Base-by-base conservation (phyloP, 2,113 vertebrate genomes). In the Asarcornis scutulata region DNA sequence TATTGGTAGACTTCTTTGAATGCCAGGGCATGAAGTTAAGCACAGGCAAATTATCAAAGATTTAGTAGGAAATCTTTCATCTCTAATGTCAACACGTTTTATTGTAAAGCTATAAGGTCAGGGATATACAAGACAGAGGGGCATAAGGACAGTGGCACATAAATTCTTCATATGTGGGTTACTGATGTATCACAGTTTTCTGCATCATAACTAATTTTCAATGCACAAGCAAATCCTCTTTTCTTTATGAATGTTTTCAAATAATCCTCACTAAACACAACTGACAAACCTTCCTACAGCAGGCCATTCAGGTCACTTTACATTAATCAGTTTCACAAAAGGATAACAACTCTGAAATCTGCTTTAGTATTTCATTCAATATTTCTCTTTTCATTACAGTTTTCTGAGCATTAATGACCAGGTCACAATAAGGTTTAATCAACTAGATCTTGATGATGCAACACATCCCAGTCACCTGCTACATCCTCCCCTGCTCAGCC, bases 281-380 rank as follows among this genome's bases (percentile, higher is more conserved):
- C 5, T 55, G 55, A 62, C 67, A 93, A 91, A 62, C 34, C 56
- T 77, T 50, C 72, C 40, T 58, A 32, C 17, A 52, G 40, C 55
- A 69, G 21, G 62, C 73, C 66, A 78, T 88, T 88, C 78, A 78
- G 53, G 81, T 85, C 94, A 77, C 17, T 86, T 93, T 81, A 26
- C 71, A 84, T 66, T 77, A 89, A 83, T 86, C 15, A 1, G 64
- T 48, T 91, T 36, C 50, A 69, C 26, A 34, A 90, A 88, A 87
- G 40, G 72, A 42, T 81, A 86, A 76, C 36, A 71, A 44, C 53
- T 78, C 55, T 84, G 74, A 79, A 87, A 86, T 95, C 72, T 91
- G 79, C 60, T 86, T 78, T 88, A 69, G 36, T 40, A 52, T 32
- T 86, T 74, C 40, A 82, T 73, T 80, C 55, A 52, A 48, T 29